A percentile compares a stretch with the other conserved stretches of the same genome.
Conservation (phyloP, 2,888 invertebrate genomes). For the Chromoteleia sp. region DNA sequence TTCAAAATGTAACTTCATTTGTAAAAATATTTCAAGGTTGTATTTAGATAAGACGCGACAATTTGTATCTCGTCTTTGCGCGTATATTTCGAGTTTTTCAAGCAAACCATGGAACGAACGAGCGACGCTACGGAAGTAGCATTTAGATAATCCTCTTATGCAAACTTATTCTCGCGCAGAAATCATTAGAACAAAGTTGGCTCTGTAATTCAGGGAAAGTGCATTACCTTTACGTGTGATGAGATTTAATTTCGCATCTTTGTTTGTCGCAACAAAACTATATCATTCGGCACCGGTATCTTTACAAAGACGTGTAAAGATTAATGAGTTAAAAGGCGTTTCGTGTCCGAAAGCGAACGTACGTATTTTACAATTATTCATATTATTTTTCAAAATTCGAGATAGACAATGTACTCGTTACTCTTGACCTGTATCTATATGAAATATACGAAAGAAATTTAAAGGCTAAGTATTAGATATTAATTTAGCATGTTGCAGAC, state of each 20-base stretch:
- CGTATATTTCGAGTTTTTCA: conserved; percentile 19
- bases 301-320: conserved; percentile 6
- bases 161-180: conserved; percentile 39
- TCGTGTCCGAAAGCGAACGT: neutral
- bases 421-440: no score
- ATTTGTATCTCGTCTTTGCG: conserved; percentile 11
- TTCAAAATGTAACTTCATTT: neutral
- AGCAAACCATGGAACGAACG: neutral
- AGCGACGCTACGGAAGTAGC: conserved; percentile 4
- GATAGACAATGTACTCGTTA: no score
- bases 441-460: no score
- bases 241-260: conserved; percentile 26
- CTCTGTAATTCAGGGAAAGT: conserved; percentile 20
- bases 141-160: conserved; percentile 53
- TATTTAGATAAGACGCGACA: conserved; percentile 13
- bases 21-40: conserved; percentile 15
- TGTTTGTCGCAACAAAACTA: conserved; percentile 17
- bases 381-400: no score
- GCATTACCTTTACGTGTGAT: conserved; percentile 34
- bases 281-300: neutral
- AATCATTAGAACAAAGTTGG: conserved; percentile 47
- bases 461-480: no score
- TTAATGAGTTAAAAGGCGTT: conserved; percentile 1
- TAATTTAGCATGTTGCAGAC: no score
- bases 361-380: neutral